Percentiles rank a stretch among this genome's conserved stretches.
Conservation (phyloP, 2,113 vertebrate genomes). For the Syrmaticus mikado region DNA sequence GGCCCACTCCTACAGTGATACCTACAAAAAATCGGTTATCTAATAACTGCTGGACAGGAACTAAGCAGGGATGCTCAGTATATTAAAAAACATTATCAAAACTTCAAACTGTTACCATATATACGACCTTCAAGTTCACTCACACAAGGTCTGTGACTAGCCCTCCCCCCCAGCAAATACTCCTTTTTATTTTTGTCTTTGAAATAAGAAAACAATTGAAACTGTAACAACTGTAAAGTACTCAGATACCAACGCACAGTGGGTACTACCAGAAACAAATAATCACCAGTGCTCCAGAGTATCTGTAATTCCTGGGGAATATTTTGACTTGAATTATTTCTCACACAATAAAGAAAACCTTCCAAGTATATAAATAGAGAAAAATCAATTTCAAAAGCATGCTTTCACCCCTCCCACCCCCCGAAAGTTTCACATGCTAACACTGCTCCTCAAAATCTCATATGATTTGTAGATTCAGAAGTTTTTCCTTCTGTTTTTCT, state of each 20-base stretch:
- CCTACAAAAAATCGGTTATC: slow-evolving; percentile 34
- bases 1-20: slow-evolving; percentile 10
- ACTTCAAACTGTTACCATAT: neutral
- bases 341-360: neutral
- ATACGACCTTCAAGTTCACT: neutral
- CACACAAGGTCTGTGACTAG: neutral
- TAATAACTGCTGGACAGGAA: slow-evolving; percentile 5
- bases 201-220: neutral
- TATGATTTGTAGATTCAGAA: neutral
- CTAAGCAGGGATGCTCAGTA: neutral
- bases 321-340: neutral
- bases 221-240: neutral
- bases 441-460: neutral
- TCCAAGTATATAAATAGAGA: neutral
- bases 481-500: neutral
- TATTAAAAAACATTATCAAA: neutral
- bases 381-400: neutral
- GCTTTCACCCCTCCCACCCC: no score
- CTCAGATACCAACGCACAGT: neutral
- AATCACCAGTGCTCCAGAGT: neutral
- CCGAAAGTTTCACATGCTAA: neutral
- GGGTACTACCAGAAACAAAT: slow-evolving; percentile 30
- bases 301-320: neutral
- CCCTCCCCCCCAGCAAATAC: neutral
- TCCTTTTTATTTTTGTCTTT: neutral